Percentiles rank a stretch among this genome's conserved stretches.
phyloP scores from a whole-genome alignment of 2,113 vertebrate species.

The Panurus biarmicus region DNA sequence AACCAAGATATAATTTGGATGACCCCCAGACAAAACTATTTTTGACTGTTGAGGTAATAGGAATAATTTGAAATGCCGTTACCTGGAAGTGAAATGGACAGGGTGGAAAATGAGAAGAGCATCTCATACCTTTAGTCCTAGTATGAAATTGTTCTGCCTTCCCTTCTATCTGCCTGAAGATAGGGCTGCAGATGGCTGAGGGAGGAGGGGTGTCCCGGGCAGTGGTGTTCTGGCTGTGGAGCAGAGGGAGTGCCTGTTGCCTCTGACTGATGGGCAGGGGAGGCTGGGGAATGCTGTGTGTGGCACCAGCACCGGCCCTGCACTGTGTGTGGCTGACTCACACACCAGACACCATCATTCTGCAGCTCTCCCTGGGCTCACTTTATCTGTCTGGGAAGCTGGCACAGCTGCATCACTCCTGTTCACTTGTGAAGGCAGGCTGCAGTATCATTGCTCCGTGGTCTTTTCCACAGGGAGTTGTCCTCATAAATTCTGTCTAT shows the following conservation, averaged over 20 bases:
- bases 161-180: background rate
- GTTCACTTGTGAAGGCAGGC: background rate
- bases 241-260: background rate
- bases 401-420: background rate
- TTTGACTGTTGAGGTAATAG: background rate
- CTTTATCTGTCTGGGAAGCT: background rate
- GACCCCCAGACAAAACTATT: background rate
- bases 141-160: background rate
- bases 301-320: rapidly evolving
- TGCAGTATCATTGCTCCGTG: background rate
- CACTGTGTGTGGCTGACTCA: background rate
- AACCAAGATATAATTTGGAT: background rate
- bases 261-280: background rate
- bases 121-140: background rate
- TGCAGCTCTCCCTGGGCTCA: background rate
- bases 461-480: background rate
- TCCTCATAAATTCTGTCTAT: background rate
- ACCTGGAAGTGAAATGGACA: background rate
- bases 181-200: background rate
- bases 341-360: background rate
- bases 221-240: background rate
- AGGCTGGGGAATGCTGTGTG: rapidly evolving
- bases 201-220: background rate
- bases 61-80: background rate
- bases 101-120: background rate